phyloP scores from a whole-genome alignment of 2,113 vertebrate species.

The Pteropus alecto region DNA sequence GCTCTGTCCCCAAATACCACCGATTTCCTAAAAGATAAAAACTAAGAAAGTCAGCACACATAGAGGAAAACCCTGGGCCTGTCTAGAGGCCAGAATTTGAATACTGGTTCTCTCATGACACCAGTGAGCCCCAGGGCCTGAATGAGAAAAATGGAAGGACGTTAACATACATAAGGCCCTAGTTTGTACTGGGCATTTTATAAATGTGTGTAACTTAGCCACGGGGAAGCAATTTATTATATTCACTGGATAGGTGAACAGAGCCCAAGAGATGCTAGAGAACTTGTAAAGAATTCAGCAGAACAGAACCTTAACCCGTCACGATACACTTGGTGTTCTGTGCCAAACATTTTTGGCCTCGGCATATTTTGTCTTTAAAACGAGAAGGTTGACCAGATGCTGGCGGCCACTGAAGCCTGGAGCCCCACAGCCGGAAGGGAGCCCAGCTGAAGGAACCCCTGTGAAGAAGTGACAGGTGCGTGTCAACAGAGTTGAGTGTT shows the following conservation, averaged over 20 bases:
- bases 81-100: not conserved
- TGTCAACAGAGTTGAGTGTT: not conserved
- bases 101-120: not conserved
- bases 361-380: not conserved
- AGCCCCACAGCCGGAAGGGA: not conserved
- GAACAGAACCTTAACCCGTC: fast-evolving
- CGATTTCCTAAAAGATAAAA: not conserved
- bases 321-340: too few relatives aligned
- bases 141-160: not conserved
- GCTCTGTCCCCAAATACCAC: not conserved
- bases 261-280: not conserved
- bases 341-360: not conserved
- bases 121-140: not conserved
- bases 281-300: not conserved
- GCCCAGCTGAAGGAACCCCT: fast-evolving
- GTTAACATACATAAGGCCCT: not conserved
- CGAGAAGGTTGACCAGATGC: not conserved
- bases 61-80: not conserved
- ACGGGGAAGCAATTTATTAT: not conserved
- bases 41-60: not conserved
- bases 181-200: too few relatives aligned
- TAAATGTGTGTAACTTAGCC: not conserved
- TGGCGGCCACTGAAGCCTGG: not conserved
- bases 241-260: not conserved
- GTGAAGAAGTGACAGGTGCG: not conserved